Percentiles rank a stretch among this genome's conserved stretches.
phyloP scores from a whole-genome alignment of 2,888 invertebrate genomes.

The Melinaea menophilus region DNA sequence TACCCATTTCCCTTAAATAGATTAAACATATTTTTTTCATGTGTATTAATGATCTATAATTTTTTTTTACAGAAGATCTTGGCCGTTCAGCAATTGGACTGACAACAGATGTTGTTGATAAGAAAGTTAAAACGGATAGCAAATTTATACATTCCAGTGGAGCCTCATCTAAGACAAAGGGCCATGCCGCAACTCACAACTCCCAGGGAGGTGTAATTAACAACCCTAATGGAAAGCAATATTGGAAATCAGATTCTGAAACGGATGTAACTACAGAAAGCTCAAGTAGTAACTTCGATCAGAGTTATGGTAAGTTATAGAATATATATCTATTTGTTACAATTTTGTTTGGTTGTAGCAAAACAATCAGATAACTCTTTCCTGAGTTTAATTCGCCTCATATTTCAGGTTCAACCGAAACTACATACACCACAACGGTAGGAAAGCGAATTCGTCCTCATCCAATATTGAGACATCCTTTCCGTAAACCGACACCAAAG shows the following conservation, averaged over 20 bases:
- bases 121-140: neutral
- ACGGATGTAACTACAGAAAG: neutral
- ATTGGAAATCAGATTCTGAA: constrained; percentile 7
- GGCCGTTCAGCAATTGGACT: neutral
- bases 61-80: constrained; percentile 1
- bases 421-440: neutral
- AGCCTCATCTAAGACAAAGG: neutral
- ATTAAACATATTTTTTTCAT: neutral
- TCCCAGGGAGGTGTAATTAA: constrained; percentile 1
- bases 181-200: neutral
- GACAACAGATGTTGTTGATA: neutral
- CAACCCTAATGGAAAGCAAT: constrained; percentile 3
- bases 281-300: constrained; percentile 7
- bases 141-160: neutral
- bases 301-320: constrained; percentile 12
- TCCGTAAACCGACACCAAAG: neutral
- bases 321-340: no score
- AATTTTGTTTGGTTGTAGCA: no score
- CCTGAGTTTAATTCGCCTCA: no score
- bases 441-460: neutral
- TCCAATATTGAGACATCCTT: constrained; percentile 1
- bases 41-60: neutral
- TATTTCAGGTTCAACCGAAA: constrained; percentile 2
- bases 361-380: no score
- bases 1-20: neutral